Evolutionary conservation across 2,888 invertebrate genomes (phyloP).

Genomic region (Yponomeuta evonymella): DNA sequence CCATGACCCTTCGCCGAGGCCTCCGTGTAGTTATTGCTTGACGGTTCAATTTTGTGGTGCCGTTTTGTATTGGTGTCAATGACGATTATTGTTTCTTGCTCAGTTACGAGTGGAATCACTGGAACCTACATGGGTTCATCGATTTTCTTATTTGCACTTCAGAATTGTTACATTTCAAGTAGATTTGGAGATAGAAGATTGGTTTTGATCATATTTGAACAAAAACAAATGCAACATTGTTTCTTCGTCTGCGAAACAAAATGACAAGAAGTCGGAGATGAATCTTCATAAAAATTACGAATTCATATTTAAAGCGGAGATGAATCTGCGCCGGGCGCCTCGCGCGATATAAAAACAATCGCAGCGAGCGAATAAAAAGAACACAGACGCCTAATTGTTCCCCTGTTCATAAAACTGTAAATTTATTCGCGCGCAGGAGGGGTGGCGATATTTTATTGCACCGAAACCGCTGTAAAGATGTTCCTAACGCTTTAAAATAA

Average conservation of each 20-base stretch:
- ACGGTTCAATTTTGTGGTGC: slow-evolving; percentile 48
- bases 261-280: slow-evolving; percentile 46
- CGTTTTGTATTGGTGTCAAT: slow-evolving; percentile 29
- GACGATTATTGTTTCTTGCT: slow-evolving; percentile 24
- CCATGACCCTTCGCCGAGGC: slow-evolving; percentile 65
- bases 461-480: slow-evolving; percentile 75
- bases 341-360: slow-evolving; percentile 60
- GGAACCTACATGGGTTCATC: neutral
- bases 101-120: neutral
- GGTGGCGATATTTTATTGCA: slow-evolving; percentile 73
- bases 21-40: slow-evolving; percentile 57
- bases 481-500: slow-evolving; percentile 72
- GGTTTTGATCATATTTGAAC: neutral
- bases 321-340: slow-evolving; percentile 50
- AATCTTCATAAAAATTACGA: slow-evolving; percentile 71
- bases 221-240: neutral
- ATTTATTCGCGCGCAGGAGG: slow-evolving; percentile 66
- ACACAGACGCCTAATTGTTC: slow-evolving; percentile 72
- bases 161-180: neutral
- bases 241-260: slow-evolving; percentile 31
- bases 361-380: slow-evolving; percentile 64
- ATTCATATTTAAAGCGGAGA: slow-evolving; percentile 70
- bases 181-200: slow-evolving; percentile 8
- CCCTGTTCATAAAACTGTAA: slow-evolving; percentile 75
- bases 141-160: neutral